These are phyloP conservation scores for Drosophila carrolli DNA, from an alignment of 1,140 invertebrate species.

Conservation along the genomic window DNA sequence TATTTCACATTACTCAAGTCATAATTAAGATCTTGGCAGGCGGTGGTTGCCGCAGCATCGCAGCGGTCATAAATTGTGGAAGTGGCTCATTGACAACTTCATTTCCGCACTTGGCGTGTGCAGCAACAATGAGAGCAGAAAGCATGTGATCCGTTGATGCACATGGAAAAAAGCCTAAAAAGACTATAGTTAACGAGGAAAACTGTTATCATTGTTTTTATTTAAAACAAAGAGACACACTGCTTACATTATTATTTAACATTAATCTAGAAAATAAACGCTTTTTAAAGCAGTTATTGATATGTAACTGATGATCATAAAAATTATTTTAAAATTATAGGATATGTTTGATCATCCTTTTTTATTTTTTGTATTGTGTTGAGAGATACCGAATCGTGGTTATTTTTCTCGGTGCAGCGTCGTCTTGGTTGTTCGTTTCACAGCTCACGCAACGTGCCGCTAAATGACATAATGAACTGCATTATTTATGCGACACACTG, in stretches of 20 bases:
- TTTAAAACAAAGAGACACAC: too few species aligned
- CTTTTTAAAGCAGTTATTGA: too few species aligned
- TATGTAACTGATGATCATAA: too few species aligned
- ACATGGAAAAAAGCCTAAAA: background rate
- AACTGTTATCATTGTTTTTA: too few species aligned
- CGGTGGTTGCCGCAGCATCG: constrained; percentile 62
- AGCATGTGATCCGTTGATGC: constrained; percentile 20
- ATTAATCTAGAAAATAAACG: too few species aligned
- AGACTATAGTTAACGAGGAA: too few species aligned
- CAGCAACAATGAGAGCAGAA: constrained; percentile 44
- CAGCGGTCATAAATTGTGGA: constrained; percentile 79
- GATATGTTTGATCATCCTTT: too few species aligned
- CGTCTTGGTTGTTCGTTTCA: constrained; percentile 46
- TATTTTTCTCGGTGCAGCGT: constrained; percentile 21
- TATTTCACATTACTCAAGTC: constrained; percentile 81
- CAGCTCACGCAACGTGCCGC: constrained; percentile 73
- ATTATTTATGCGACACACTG: constrained; percentile 81
- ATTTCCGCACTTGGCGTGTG: constrained; percentile 76
- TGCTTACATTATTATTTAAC: too few species aligned
- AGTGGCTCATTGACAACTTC: constrained; percentile 82
- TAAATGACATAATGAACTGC: constrained; percentile 83
- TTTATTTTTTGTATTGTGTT: too few species aligned
- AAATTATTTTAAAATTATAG: too few species aligned
- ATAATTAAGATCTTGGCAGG: constrained; percentile 82
- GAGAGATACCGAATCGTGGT: too few species aligned